Percentiles rank a stretch among this genome's conserved stretches.
Conservation (phyloP, 2,113 vertebrate species). For the Bos javanicus region DNA sequence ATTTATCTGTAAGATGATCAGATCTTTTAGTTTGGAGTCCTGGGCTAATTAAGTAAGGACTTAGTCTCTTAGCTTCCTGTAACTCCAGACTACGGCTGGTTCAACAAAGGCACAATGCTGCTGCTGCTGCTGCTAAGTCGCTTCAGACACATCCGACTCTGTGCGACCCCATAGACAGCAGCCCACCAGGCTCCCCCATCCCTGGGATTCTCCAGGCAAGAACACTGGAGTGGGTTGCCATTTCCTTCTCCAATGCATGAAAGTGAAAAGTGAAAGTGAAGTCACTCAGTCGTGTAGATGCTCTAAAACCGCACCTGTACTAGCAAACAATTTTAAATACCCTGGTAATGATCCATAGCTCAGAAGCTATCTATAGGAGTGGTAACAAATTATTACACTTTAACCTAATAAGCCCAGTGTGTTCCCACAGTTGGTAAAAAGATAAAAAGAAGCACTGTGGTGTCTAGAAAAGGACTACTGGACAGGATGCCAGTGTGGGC, state of each 20-base stretch:
- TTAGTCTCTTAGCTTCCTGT: not conserved
- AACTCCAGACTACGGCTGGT: not conserved
- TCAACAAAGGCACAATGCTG: not conserved
- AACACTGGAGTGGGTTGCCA: too few relatives aligned
- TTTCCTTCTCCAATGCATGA: too few relatives aligned
- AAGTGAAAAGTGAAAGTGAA: too few relatives aligned
- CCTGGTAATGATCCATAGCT: not conserved
- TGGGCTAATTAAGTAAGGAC: not conserved
- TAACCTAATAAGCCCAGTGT: not conserved
- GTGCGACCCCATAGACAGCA: too few relatives aligned
- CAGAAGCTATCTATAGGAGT: not conserved
- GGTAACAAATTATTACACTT: not conserved
- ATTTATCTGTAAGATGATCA: constrained; percentile 1
- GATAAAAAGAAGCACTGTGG: not conserved
- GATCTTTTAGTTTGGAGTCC: not conserved
- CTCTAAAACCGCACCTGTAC: not conserved
- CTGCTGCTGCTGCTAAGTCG: too few relatives aligned
- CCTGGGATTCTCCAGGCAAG: too few relatives aligned
- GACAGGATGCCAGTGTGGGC: not conserved
- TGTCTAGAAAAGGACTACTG: not conserved
- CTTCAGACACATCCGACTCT: too few relatives aligned
- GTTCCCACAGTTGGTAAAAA: not conserved
- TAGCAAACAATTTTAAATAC: not conserved
- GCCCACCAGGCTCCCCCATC: too few relatives aligned
- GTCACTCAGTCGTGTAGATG: not conserved